These are phyloP conservation scores for Chirona hameri DNA, from an alignment of 2,888 invertebrate species.

Conservation along the genomic window DNA sequence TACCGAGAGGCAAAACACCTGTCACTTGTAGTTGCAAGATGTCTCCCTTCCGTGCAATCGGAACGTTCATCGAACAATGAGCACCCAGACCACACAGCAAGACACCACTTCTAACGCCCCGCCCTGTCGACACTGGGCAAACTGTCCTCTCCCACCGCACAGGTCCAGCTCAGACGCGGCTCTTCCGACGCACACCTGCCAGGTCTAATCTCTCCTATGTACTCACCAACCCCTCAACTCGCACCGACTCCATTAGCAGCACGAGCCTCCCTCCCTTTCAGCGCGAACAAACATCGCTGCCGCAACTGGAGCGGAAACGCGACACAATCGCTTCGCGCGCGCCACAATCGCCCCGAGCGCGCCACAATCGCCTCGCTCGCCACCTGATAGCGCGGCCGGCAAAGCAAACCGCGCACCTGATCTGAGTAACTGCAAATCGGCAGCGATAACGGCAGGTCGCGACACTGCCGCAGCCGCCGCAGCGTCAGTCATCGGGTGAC, in stretches of 20 bases:
- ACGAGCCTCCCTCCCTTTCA: neutral
- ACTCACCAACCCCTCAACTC: neutral
- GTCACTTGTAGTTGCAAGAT: no score
- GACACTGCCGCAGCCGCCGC: neutral
- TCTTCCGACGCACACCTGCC: neutral
- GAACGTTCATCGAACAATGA: no score
- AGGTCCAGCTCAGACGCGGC: neutral
- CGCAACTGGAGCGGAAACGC: constrained; percentile 13
- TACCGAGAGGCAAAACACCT: no score
- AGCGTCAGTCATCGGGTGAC: neutral
- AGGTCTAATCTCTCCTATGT: neutral
- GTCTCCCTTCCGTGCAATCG: no score
- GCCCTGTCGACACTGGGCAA: no score
- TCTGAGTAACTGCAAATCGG: neutral
- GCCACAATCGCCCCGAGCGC: neutral
- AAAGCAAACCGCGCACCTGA: neutral
- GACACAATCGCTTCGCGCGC: neutral
- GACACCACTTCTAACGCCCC: no score
- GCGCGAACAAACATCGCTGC: neutral
- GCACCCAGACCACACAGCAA: no score
- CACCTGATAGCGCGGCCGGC: neutral
- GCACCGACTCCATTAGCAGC: neutral
- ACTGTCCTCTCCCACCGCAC: neutral
- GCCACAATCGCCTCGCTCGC: neutral
- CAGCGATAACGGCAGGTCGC: neutral